Conservation (phyloP, 2,888 invertebrate genomes). For the Hymenopus coronatus region DNA sequence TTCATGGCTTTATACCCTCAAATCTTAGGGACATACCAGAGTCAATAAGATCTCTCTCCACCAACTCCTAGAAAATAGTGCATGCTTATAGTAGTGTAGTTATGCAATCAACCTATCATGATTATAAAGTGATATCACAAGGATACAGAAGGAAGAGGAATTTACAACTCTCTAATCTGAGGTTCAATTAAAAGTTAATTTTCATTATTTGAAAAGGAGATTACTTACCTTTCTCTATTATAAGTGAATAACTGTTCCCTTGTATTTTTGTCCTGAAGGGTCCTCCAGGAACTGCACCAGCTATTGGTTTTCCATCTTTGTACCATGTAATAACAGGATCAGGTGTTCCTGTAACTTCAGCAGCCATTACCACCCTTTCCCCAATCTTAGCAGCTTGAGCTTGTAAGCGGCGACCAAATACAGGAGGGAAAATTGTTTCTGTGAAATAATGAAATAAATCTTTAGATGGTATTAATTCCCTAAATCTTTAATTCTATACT, state of each 20-base stretch:
- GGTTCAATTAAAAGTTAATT: background rate
- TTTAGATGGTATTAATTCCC: background rate
- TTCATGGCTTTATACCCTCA: no score
- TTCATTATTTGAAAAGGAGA: background rate
- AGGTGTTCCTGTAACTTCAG: conserved; percentile 76
- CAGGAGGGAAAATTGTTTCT: conserved; percentile 79
- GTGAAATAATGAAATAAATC: conserved; percentile 31
- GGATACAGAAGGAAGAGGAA: no score
- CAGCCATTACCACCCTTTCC: conserved; percentile 69
- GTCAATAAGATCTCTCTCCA: no score
- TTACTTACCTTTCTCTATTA: conserved; percentile 66
- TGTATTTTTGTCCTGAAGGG: conserved; percentile 56
- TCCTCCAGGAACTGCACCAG: conserved; percentile 52
- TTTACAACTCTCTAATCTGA: no score
- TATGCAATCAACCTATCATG: no score
- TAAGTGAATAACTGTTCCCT: conserved; percentile 65
- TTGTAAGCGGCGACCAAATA: conserved; percentile 73
- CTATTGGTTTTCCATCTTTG: conserved; percentile 65
- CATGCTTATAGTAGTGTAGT: no score
- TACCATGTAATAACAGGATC: conserved; percentile 71
- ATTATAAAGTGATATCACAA: no score
- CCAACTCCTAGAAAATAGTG: no score
- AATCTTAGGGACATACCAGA: no score
- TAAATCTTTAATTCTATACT: no score
- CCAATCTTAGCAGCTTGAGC: conserved; percentile 70